Evolutionary conservation across 2,888 invertebrate genomes (phyloP), one percentile per base, ranked within the genome.

Genomic region (Galeruca laticollis): DNA sequence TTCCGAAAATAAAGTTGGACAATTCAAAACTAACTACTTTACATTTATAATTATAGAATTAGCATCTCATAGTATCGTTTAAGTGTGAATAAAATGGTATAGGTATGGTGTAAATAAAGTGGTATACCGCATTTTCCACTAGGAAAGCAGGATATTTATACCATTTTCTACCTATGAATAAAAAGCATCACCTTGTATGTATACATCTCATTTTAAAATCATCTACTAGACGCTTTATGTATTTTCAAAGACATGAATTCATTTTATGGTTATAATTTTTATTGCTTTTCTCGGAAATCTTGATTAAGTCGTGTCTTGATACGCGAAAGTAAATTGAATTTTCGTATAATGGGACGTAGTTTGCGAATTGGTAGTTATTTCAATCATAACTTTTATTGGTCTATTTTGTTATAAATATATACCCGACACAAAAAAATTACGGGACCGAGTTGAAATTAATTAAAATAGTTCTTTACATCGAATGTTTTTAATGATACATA

Each of bases 231-330:
- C 43, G 21, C 18, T 60, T 37, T 60, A 60, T 60, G 40, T 40
- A 40, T 40, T 18, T 60, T 40, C 40, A 26, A 10, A 40, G 60
- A 60, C 43, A 40, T 60, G 21, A 43, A 26, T 13, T 18, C 26
- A 43, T 26, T 60, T 60, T 60, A 60, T 60, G 21, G 43, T 18
- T 43, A 10, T 18, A n/a, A 20, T 43, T 61, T 61, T 61, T 61
- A 61, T 61, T 40, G 33, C 18, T 20, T 10, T 61, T 61, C 61
- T 15, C 18, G 31, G 61, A 61, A 61, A 33, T 13, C 8, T 61
- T 51, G 61, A 61, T 61, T 61, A 49, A 61, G 61, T 61, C 15
- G 31, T 61, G 49, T 11, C 33, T 31, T 21, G 33, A 20, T 49
- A 47, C 6, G 26, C 11, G n/a, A 21, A 11, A 52, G 9, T 52